Conservation (phyloP, 2,888 invertebrate species). For the Lasioglossum calceatum region DNA sequence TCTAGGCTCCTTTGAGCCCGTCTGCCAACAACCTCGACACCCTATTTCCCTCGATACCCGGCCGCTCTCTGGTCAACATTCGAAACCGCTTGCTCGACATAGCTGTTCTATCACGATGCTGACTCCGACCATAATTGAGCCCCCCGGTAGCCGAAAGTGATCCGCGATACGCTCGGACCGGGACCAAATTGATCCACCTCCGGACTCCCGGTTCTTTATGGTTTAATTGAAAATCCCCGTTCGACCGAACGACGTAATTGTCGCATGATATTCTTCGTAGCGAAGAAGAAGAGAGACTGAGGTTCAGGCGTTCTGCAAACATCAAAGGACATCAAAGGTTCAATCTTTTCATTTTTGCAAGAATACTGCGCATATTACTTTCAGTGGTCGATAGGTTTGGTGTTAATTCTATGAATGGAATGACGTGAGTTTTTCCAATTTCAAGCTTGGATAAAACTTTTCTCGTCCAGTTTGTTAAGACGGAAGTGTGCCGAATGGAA, state of each 20-base stretch:
- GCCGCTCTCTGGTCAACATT: slow-evolving; percentile 9
- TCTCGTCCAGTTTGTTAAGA: not conserved
- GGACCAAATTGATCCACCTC: not conserved
- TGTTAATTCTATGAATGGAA: not conserved
- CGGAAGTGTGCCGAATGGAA: not conserved
- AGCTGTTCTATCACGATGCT: not conserved
- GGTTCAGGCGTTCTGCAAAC: too few species aligned
- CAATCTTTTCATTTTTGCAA: not conserved
- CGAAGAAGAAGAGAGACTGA: too few species aligned
- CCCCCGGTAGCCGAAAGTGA: not conserved
- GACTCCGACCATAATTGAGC: slow-evolving; percentile 1
- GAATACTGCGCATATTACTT: not conserved
- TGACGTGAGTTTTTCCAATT: not conserved
- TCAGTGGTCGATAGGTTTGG: too few species aligned
- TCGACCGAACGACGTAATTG: too few species aligned
- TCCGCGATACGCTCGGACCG: not conserved
- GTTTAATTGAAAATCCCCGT: not conserved
- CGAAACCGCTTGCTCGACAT: slow-evolving; percentile 1
- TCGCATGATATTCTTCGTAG: too few species aligned
- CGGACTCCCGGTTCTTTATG: not conserved
- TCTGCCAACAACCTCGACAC: slow-evolving; percentile 35
- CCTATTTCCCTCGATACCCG: slow-evolving; percentile 24
- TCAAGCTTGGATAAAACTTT: not conserved
- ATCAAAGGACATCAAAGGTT: not conserved
- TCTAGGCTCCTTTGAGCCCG: slow-evolving; percentile 38